A percentile compares a stretch with the other conserved stretches of the same genome.
phyloP scores from a whole-genome alignment of 2,113 vertebrate species.

The Rana temporaria region DNA sequence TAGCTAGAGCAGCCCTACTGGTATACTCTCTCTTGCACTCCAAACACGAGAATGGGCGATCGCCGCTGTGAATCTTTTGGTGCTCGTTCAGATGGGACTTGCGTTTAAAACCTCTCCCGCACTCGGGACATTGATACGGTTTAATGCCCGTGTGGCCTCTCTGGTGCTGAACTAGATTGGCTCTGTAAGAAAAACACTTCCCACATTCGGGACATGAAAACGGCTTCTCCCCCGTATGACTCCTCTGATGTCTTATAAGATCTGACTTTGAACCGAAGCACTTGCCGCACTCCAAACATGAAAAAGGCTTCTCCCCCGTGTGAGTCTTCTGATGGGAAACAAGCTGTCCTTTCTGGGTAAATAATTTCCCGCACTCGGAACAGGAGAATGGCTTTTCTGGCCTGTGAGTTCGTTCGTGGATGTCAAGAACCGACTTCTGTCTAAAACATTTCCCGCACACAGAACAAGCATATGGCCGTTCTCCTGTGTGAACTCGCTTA shows the following conservation, averaged over 20 bases:
- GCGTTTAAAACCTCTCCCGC: neutral
- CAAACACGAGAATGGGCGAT: neutral
- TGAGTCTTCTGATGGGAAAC: no score
- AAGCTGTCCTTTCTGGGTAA: no score
- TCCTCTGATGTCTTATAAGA: conserved; percentile 45
- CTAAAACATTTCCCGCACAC: no score
- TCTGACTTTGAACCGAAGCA: conserved; percentile 29
- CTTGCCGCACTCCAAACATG: neutral
- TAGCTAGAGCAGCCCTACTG: neutral
- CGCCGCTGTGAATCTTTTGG: neutral
- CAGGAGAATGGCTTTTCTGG: conserved; percentile 1
- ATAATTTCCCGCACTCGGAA: neutral
- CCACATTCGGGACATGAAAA: no score
- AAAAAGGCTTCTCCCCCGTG: no score
- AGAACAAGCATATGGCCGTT: no score
- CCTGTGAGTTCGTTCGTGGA: neutral
- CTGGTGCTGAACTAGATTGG: neutral
- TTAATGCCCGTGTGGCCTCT: neutral
- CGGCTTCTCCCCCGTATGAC: conserved; percentile 3
- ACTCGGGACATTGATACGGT: neutral
- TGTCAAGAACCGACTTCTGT: neutral
- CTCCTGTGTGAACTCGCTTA: no score
- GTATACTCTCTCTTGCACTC: conserved; percentile 12
- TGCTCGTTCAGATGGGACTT: neutral
- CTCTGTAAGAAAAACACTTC: no score